Base-by-base conservation (phyloP, 2,888 invertebrate species). In the Spodoptera picta region DNA sequence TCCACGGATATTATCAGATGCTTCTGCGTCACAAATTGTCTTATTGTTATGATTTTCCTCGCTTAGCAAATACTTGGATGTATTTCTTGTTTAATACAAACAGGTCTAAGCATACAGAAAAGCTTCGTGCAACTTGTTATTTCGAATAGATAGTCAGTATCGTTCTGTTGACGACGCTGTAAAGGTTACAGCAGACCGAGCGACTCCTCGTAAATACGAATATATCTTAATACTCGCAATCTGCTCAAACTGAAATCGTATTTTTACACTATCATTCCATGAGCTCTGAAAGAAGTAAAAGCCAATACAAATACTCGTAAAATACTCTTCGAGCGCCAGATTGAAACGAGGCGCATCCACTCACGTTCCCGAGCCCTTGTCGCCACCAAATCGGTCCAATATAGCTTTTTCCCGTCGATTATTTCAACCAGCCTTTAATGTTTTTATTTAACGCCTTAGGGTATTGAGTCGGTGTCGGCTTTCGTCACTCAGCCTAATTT, bases 371-470 rank as follows among this genome's bases (percentile, higher is more conserved):
- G 65, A 69, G 82, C 77, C 81, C 83, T 85, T 86, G 88, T 88
- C 89, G 84, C 85, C 87, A 82, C 93, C 93, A 92, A 93, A 93
- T 90, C 90, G 89, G 91, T 90, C 88, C 88, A 85, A 89, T 90
- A 91, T 91, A 85, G 83, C 87, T 90, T 92, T 93, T 92, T 91
- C 90, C 83, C 80, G 84, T 83, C 87, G 90, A 92, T 93, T 93
- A 94, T 94, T 93, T 90, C 89, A 88, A 88, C 85, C 87, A 87
- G 88, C 84, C 89, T 90, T 93, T 94, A 93, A 94, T 93, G 94
- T 94, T 94, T 94, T 94, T 94, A 94, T 93, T 94, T 93, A 92
- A 90, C 92, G 90, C 91, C 87, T 87, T 76, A 80, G 86, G 84
- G 90, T 92, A 93, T 92, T 90, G 92, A 90, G 88, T 79, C 88